Evolutionary conservation across 2,888 invertebrate species (phyloP).

Genomic region (Automeris io): DNA sequence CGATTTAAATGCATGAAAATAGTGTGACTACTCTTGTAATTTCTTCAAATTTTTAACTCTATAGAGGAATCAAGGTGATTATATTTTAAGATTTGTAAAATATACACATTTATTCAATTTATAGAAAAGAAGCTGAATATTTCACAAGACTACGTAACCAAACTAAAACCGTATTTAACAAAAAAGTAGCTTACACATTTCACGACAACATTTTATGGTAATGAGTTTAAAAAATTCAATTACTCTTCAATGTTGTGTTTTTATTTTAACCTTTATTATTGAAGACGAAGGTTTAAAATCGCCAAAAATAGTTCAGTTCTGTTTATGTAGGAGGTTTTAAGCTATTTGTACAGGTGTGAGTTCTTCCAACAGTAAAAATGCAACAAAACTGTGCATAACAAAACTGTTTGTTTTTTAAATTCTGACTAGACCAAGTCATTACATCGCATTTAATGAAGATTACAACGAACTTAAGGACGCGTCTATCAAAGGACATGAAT

Average conservation of each 20-base stretch:
- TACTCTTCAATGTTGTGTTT: not conserved
- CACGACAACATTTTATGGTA: not conserved
- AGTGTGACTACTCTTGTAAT: not conserved
- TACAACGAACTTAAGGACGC: too few species aligned
- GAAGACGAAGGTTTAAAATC: not conserved
- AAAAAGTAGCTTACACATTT: not conserved
- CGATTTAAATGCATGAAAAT: not conserved
- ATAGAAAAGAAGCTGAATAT: not conserved
- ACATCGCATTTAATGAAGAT: too few species aligned
- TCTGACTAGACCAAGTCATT: too few species aligned
- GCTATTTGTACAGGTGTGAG: not conserved
- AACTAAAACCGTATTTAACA: not conserved
- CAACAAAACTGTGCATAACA: too few species aligned
- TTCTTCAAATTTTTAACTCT: too few species aligned
- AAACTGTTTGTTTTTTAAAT: too few species aligned
- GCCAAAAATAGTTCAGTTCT: not conserved
- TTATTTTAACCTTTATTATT: not conserved
- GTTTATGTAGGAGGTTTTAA: not conserved
- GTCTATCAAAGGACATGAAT: too few species aligned
- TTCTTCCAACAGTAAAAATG: not conserved
- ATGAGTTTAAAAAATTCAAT: conserved; percentile 2
- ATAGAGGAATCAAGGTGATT: too few species aligned
- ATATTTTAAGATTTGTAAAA: not conserved
- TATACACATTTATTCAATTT: not conserved
- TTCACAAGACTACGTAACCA: not conserved